phyloP scores from a whole-genome alignment of 2,888 invertebrate species.

The Cynaeus angustus region DNA sequence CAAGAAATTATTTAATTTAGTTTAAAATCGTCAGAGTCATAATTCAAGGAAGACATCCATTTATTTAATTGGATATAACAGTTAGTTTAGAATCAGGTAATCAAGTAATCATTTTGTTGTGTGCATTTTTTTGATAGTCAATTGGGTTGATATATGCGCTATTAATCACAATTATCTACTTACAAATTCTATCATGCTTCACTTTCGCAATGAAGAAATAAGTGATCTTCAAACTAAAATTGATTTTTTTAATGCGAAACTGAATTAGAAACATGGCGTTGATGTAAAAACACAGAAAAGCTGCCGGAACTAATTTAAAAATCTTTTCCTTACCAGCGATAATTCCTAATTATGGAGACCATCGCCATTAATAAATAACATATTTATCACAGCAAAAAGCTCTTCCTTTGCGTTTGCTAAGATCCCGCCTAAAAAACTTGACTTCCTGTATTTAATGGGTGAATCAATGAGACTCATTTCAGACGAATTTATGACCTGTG shows the following conservation, averaged over 20 bases:
- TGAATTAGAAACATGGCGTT: no score
- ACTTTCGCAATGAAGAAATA: no score
- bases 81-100: neutral
- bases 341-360: neutral
- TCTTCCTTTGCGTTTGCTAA: conserved; percentile 4
- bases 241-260: no score
- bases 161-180: no score
- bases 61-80: neutral
- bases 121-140: neutral
- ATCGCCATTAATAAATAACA: conserved; percentile 7
- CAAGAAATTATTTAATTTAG: conserved; percentile 1
- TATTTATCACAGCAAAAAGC: neutral
- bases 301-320: no score
- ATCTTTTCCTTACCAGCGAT: neutral
- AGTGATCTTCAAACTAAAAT: no score
- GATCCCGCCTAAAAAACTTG: no score
- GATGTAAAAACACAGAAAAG: no score
- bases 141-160: neutral
- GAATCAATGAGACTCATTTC: no score
- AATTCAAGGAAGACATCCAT: neutral
- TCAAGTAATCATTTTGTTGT: neutral
- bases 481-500: no score
- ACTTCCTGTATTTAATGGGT: no score
- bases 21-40: neutral
- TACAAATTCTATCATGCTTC: neutral